Base-by-base conservation (phyloP, 2,888 invertebrate genomes). In the Ennomos erosarius region DNA sequence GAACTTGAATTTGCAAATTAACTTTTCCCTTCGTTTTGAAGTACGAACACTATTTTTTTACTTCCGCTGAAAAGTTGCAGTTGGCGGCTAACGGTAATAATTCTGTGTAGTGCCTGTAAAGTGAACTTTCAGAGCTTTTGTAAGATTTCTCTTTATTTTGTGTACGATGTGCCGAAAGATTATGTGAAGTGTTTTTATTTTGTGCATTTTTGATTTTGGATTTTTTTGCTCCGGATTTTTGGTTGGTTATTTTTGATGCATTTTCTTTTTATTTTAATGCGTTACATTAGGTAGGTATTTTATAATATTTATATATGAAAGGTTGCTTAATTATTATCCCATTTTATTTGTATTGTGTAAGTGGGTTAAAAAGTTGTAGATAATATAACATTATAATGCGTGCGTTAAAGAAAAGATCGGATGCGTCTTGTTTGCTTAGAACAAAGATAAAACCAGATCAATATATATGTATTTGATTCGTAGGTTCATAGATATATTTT, bases 181-280 rank as follows among this genome's bases (percentile, higher is more conserved):
- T 85, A 59, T 84, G 90, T 91, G 89, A 88, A 90, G 90, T 91
- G 88, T 79, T 78, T 84, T 87, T 86, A 82, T 84, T 89, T 85
- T 90, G 90, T 92, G 91, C 89, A 81, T 82, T 66, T 82, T 85
- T 87, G 85, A 69, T 84, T 90, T 92, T 90, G 90, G 90, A 90
- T 90, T 92, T 86, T 82, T 90, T 90, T 88, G 86, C 84, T 83
- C 81, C 84, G 87, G 90, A 88, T 83, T 88, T 88, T 90, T 88
- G 91, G 90, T 90, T 90, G 87, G 89, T 89, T 88, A 59, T 77
- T 79, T 82, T 82, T 78, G 65, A 69, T 78, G 79, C 81, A 68
- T 71, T 76, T 26, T 70, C 71, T 75, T 69, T 69, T 73, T 70
- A 65, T 48, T 64, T 68, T 54, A 66, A n/a, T n/a, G n/a, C n/a